phyloP scores from a whole-genome alignment of 2,113 vertebrate species.

The Brachyistius frenatus region DNA sequence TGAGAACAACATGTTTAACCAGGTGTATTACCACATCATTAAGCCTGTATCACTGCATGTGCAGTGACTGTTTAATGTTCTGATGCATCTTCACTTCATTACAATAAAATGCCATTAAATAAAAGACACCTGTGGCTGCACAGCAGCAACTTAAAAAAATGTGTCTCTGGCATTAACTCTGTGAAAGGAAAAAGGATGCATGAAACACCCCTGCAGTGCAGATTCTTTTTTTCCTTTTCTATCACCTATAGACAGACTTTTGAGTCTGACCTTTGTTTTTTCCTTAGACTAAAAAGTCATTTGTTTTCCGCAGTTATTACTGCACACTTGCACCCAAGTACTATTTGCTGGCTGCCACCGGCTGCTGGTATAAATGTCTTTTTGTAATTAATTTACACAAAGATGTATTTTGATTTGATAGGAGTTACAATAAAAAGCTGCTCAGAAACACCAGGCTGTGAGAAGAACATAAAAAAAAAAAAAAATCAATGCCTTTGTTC shows the following conservation, averaged over 20 bases:
- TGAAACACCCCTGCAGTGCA: background rate
- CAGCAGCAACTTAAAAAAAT: background rate
- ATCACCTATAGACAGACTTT: background rate
- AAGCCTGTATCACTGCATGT: too few species aligned
- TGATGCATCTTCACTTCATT: background rate
- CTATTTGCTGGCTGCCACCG: too few species aligned
- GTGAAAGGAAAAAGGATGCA: background rate
- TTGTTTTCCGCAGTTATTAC: background rate
- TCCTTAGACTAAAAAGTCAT: background rate
- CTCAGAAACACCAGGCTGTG: too few species aligned
- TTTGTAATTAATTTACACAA: too few species aligned
- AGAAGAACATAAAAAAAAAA: too few species aligned
- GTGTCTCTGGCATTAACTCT: background rate
- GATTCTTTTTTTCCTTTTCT: background rate
- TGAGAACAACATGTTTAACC: too few species aligned
- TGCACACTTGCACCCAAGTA: background rate
- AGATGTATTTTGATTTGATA: too few species aligned
- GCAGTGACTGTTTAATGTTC: background rate
- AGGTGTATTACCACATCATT: too few species aligned
- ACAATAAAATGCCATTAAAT: background rate
- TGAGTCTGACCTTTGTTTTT: background rate
- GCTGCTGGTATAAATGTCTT: too few species aligned
- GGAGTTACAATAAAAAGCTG: too few species aligned
- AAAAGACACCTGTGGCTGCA: background rate
- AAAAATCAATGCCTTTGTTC: too few species aligned